Conservation (phyloP, 2,888 invertebrate genomes). For the Tetranychus truncatus region DNA sequence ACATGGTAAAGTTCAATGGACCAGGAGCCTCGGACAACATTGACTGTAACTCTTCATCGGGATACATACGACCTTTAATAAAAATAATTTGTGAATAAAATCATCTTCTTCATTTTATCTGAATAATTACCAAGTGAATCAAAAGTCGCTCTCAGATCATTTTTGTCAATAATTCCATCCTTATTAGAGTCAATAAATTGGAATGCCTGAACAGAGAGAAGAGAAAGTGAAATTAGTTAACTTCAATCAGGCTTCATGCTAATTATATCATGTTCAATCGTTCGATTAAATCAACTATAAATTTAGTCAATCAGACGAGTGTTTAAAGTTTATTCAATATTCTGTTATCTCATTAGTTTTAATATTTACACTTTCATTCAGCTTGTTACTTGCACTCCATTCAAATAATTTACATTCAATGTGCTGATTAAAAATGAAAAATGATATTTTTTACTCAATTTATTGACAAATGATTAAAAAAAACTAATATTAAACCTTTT, state of each 20-base stretch:
- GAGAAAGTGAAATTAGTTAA: neutral
- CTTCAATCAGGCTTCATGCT: neutral
- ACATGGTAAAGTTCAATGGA: slow-evolving; percentile 86
- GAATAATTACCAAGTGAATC: slow-evolving; percentile 25
- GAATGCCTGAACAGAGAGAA: slow-evolving; percentile 50
- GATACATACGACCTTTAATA: slow-evolving; percentile 49
- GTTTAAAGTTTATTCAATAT: too few species aligned
- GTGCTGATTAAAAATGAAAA: too few species aligned
- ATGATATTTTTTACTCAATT: neutral
- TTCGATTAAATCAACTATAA: neutral
- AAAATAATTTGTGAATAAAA: neutral
- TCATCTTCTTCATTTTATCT: neutral
- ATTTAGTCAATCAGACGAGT: neutral
- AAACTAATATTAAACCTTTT: neutral
- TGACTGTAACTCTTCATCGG: slow-evolving; percentile 73
- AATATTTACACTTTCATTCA: too few species aligned
- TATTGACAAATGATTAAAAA: neutral
- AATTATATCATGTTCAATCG: neutral
- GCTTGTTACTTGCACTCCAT: too few species aligned
- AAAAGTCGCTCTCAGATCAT: slow-evolving; percentile 26
- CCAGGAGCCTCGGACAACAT: slow-evolving; percentile 72
- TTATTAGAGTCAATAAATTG: slow-evolving; percentile 89
- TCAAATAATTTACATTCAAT: too few species aligned
- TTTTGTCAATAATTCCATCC: slow-evolving; percentile 55
- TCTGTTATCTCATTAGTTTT: too few species aligned